phyloP scores from a whole-genome alignment of 2,888 invertebrate species.

The Harmothoe impar region DNA sequence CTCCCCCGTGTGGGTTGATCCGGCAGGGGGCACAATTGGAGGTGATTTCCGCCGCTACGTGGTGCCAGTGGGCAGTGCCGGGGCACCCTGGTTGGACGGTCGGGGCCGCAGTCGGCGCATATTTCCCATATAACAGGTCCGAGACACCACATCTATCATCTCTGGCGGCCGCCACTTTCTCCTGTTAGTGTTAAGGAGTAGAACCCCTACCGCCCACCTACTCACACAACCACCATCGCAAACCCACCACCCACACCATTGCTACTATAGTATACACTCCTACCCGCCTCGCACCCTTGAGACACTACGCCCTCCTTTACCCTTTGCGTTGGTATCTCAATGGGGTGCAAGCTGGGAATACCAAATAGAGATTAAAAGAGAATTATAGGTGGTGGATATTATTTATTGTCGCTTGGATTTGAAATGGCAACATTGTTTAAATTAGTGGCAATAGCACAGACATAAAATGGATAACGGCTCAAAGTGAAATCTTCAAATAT shows the following conservation, averaged over 20 bases:
- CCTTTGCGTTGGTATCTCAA: background rate
- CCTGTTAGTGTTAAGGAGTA: background rate
- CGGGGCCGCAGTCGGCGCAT: background rate
- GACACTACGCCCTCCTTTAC: background rate
- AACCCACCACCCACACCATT: background rate
- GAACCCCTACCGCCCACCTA: background rate
- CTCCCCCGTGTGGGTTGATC: background rate
- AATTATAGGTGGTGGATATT: too few species aligned
- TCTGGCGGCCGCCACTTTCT: background rate
- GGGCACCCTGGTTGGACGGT: background rate
- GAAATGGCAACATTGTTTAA: too few species aligned
- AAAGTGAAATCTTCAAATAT: too few species aligned
- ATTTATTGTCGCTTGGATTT: too few species aligned
- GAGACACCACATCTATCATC: slow-evolving; percentile 33
- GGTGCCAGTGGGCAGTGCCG: background rate
- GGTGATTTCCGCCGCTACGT: slow-evolving; percentile 8
- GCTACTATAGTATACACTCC: background rate
- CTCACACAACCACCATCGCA: background rate
- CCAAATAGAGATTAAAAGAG: too few species aligned
- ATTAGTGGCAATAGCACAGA: too few species aligned
- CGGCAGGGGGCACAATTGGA: slow-evolving; percentile 15
- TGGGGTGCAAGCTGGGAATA: too few species aligned
- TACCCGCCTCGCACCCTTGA: background rate
- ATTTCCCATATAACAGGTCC: slow-evolving; percentile 15
- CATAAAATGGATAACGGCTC: too few species aligned